phyloP scores from a whole-genome alignment of 2,797 vertebrate genomes.

The Lepidocolaptes lacrymiger region DNA sequence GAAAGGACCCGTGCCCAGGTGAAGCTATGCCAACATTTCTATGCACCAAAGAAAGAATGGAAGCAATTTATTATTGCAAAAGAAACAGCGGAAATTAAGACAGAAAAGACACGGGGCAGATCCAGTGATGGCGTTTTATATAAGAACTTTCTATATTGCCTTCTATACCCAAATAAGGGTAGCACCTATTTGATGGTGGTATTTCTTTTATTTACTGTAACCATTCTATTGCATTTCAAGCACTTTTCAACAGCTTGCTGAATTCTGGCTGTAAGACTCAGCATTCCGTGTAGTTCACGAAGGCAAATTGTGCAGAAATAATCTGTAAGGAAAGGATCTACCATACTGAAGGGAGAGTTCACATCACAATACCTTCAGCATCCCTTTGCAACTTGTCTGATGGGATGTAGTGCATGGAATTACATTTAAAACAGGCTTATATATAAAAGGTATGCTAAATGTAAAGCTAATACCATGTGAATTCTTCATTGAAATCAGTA shows the following conservation, averaged over 20 bases:
- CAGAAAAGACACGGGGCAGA: not conserved
- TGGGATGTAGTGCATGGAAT: not conserved
- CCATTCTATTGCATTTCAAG: not conserved
- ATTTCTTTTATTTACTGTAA: not conserved
- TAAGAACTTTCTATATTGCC: not conserved
- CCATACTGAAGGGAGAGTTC: not conserved
- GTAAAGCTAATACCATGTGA: not conserved
- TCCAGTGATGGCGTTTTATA: not conserved
- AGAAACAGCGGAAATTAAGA: not conserved
- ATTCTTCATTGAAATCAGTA: not conserved
- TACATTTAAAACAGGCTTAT: not conserved
- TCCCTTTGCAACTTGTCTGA: not conserved
- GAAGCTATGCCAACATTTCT: not conserved
- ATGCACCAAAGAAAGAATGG: not conserved
- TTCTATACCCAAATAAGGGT: not conserved
- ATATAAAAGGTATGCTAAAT: not conserved
- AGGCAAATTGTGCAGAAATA: not conserved
- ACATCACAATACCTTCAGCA: not conserved
- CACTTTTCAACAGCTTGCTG: not conserved
- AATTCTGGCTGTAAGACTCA: not conserved
- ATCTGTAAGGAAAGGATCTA: not conserved
- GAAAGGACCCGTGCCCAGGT: not conserved
- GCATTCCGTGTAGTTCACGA: not conserved
- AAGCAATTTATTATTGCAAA: not conserved
- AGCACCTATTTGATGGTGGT: rapidly evolving